A percentile compares a stretch with the other conserved stretches of the same genome.
phyloP scores from a whole-genome alignment of 1,140 invertebrate species.

The Samia ricini region DNA sequence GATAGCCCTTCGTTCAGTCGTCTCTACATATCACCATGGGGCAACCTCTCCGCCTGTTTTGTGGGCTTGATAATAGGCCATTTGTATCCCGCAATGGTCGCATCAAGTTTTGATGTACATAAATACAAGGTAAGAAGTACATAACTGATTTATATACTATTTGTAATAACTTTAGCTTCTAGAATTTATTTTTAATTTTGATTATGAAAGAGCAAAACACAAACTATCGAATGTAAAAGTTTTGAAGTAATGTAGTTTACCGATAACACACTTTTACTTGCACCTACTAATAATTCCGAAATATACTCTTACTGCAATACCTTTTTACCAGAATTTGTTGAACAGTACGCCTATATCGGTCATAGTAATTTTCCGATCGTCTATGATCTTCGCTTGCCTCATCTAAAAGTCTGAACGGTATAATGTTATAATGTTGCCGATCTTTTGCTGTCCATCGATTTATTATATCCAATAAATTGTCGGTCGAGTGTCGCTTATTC shows the following conservation, averaged over 20 bases:
- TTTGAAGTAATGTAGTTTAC: neutral
- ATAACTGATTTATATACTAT: too few species aligned
- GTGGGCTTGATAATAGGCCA: slow-evolving; percentile 28
- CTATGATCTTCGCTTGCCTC: too few species aligned
- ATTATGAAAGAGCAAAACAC: neutral
- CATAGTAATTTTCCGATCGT: too few species aligned
- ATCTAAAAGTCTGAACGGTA: too few species aligned
- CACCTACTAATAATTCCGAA: neutral
- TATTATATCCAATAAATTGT: too few species aligned
- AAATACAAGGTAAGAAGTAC: slow-evolving; percentile 7
- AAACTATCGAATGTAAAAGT: neutral
- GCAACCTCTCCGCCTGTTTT: slow-evolving; percentile 37
- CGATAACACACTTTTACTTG: neutral
- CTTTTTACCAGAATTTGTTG: too few species aligned
- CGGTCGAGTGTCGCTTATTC: too few species aligned
- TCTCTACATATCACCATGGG: slow-evolving; percentile 44
- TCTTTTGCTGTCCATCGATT: too few species aligned
- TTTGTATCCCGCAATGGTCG: neutral
- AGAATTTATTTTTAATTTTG: neutral
- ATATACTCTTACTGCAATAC: neutral
- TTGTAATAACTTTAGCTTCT: too few species aligned
- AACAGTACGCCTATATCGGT: too few species aligned
- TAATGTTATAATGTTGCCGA: too few species aligned
- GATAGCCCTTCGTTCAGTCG: slow-evolving; percentile 33
- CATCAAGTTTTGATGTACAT: neutral